Conservation (phyloP, 2,797 vertebrate genomes). For the Graptemys geographica region DNA sequence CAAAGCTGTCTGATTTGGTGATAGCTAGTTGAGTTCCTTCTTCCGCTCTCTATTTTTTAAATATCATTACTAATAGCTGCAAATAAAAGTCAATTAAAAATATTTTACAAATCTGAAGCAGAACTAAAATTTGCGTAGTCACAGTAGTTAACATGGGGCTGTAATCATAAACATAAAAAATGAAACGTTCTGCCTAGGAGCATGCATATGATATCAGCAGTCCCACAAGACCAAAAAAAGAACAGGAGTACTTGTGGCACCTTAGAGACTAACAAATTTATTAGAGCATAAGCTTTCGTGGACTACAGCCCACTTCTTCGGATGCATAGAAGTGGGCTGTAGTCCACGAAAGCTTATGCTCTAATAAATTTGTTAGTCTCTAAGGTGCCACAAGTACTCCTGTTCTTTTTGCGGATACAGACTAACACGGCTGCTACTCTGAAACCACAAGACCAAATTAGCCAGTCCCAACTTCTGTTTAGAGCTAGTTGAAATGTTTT, state of each 20-base stretch:
- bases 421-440: too few relatives aligned
- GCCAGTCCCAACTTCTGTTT: not conserved
- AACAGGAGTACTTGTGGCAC: too few relatives aligned
- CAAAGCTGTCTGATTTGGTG: not conserved
- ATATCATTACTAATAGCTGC: not conserved
- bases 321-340: too few relatives aligned
- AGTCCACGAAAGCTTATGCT: too few relatives aligned
- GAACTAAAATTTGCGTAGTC: not conserved
- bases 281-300: too few relatives aligned
- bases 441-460: not conserved
- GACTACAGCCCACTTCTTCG: too few relatives aligned
- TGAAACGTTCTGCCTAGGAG: not conserved
- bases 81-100: not conserved
- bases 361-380: too few relatives aligned
- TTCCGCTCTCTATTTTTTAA: not conserved
- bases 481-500: not conserved
- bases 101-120: not conserved
- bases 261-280: too few relatives aligned
- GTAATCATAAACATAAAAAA: not conserved
- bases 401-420: too few relatives aligned
- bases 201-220: not conserved
- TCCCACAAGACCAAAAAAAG: too few relatives aligned
- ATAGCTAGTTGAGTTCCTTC: not conserved
- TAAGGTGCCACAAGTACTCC: too few relatives aligned
- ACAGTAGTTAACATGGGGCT: not conserved